Evolutionary conservation across 2,797 vertebrate genomes (phyloP).

Genomic region (Netta rufina): DNA sequence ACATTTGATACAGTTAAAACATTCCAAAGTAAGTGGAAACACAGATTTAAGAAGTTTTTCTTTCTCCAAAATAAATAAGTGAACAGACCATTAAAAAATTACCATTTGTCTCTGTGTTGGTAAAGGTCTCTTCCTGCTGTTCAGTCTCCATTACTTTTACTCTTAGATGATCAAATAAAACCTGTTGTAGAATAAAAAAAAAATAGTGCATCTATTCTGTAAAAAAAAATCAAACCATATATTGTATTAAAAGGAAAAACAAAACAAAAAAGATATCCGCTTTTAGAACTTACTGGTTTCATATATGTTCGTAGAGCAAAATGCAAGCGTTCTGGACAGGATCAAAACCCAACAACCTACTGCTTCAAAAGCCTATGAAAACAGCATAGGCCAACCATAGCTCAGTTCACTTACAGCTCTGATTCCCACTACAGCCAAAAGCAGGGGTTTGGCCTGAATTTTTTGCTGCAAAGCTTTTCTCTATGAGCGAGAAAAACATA

Average conservation of each 20-base stretch:
- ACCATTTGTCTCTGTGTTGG: constrained; percentile 95
- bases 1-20: neutral
- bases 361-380: constrained; percentile 69
- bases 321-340: constrained; percentile 54
- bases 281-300: constrained; percentile 63
- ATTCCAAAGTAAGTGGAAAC: neutral
- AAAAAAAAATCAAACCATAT: neutral
- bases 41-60: neutral
- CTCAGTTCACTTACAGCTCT: constrained; percentile 19
- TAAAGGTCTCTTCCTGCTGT: constrained; percentile 92
- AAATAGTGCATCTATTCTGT: neutral
- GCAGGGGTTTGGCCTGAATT: neutral
- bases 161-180: constrained; percentile 54
- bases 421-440: neutral
- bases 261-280: neutral
- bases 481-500: neutral
- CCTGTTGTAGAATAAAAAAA: constrained; percentile 64
- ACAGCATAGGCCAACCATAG: constrained; percentile 50
- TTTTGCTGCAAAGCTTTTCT: neutral
- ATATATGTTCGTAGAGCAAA: constrained; percentile 65
- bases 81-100: constrained; percentile 51
- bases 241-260: neutral
- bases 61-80: neutral
- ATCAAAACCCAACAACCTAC: constrained; percentile 60
- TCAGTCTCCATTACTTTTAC: constrained; percentile 92